These are phyloP conservation scores for Digitonthophagus gazella DNA, from an alignment of 2,888 invertebrate genomes.

Conservation along the genomic window DNA sequence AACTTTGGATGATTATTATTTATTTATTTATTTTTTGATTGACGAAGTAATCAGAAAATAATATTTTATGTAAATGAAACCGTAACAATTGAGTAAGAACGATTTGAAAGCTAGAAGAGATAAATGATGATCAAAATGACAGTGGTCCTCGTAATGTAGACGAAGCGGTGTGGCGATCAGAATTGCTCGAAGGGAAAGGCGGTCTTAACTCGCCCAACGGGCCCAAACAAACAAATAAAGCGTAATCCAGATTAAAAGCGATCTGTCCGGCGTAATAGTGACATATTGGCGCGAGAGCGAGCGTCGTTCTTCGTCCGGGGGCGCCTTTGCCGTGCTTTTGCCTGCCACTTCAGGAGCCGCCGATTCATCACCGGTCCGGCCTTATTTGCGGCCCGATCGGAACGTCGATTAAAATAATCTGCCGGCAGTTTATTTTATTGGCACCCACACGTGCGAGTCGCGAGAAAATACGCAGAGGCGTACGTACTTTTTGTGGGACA, in stretches of 20 bases:
- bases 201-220: conserved; percentile 34
- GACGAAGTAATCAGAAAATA: too few species aligned
- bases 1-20: too few species aligned
- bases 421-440: conserved; percentile 1
- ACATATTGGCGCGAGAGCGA: conserved; percentile 32
- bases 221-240: conserved; percentile 37
- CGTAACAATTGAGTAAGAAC: too few species aligned
- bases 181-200: conserved; percentile 5
- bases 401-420: conserved; percentile 10
- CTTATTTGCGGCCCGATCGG: conserved; percentile 12
- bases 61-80: too few species aligned
- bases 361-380: conserved; percentile 23
- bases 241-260: conserved; percentile 40
- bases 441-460: neutral
- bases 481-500: too few species aligned
- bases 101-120: too few species aligned
- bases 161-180: conserved; percentile 34
- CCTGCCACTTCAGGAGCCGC: conserved; percentile 20
- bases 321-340: neutral
- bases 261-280: conserved; percentile 43
- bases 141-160: conserved; percentile 34
- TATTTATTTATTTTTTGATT: too few species aligned
- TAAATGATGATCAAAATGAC: too few species aligned
- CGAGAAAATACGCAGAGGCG: too few species aligned
- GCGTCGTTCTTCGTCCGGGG: conserved; percentile 11